phyloP scores from a whole-genome alignment of 2,113 vertebrate genomes.

The Psophia crepitans region DNA sequence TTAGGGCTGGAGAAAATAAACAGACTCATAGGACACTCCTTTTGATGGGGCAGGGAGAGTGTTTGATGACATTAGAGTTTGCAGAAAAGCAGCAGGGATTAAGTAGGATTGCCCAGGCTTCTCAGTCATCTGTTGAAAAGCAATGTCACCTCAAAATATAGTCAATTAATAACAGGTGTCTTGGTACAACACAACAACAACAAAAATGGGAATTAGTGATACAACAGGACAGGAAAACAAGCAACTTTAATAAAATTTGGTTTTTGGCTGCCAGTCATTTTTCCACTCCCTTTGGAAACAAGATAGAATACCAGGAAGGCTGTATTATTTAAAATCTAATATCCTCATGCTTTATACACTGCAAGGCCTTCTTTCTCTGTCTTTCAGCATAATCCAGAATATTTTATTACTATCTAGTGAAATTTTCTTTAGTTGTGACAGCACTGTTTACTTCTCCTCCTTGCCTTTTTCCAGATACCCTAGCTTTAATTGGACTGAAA shows the following conservation, averaged over 20 bases:
- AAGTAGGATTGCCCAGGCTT: background rate
- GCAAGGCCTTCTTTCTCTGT: background rate
- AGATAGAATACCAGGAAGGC: background rate
- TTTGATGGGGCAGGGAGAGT: background rate
- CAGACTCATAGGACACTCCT: background rate
- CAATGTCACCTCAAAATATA: background rate
- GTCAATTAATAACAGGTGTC: background rate
- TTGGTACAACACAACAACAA: background rate
- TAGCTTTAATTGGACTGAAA: background rate
- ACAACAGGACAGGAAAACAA: background rate
- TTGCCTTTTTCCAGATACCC: background rate
- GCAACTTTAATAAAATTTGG: background rate
- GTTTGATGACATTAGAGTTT: background rate
- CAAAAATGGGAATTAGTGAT: background rate
- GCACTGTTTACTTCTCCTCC: background rate
- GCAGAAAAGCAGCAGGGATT: background rate
- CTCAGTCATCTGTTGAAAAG: background rate
- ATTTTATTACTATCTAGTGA: background rate
- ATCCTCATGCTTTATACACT: background rate
- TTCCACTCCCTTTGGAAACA: background rate
- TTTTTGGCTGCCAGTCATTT: background rate
- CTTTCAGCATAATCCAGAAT: background rate
- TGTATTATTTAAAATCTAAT: background rate
- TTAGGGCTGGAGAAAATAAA: background rate
- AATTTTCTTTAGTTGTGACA: background rate